Evolutionary conservation across 2,888 invertebrate genomes (phyloP).

Genomic region (Latrodectus elegans): DNA sequence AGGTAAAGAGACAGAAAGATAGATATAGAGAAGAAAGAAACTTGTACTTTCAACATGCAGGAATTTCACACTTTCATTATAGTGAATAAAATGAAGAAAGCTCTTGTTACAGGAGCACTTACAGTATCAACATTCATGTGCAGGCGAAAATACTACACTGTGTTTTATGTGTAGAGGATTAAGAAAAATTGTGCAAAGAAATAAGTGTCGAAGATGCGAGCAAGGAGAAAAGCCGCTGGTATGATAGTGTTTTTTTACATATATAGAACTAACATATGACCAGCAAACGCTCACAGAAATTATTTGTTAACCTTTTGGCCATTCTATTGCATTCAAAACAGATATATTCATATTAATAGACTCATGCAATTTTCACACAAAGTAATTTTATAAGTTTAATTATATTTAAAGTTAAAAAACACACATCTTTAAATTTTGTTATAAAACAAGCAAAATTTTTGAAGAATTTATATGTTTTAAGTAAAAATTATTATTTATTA

Average conservation of each 20-base stretch:
- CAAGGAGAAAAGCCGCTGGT: conserved; percentile 60
- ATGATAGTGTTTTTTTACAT: conserved; percentile 14
- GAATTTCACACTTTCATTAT: conserved; percentile 13
- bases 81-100: neutral
- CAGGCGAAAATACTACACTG: conserved; percentile 12
- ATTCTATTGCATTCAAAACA: too few species aligned
- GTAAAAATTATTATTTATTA: too few species aligned
- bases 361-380: too few species aligned
- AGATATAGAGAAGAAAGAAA: neutral
- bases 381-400: too few species aligned
- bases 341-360: too few species aligned
- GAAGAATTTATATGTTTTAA: too few species aligned
- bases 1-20: conserved; percentile 17
- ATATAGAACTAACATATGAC: conserved; percentile 25
- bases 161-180: conserved; percentile 8
- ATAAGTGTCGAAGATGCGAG: conserved; percentile 52
- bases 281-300: conserved; percentile 38
- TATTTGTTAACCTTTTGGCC: neutral
- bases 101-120: neutral
- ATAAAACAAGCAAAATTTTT: too few species aligned
- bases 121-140: neutral
- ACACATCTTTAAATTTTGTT: too few species aligned
- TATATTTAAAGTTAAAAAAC: too few species aligned
- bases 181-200: conserved; percentile 45
- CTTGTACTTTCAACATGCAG: conserved; percentile 21